phyloP scores from a whole-genome alignment of 2,888 invertebrate species.

The Caenorhabditis virilis region DNA sequence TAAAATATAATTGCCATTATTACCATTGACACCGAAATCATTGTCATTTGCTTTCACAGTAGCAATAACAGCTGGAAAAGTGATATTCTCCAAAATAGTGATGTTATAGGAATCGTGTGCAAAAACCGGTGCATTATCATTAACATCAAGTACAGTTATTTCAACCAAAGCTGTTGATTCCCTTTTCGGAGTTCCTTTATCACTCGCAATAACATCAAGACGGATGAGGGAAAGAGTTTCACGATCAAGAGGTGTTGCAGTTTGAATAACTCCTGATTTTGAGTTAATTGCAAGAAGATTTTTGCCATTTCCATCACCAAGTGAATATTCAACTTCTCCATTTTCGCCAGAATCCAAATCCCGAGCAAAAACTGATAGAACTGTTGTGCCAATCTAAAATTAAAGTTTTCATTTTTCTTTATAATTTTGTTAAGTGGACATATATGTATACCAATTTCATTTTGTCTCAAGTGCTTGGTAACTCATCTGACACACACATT shows the following conservation, averaged over 20 bases:
- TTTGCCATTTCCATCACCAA: slow-evolving; percentile 50
- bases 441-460: no score
- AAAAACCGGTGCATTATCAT: slow-evolving; percentile 67
- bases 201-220: slow-evolving; percentile 66
- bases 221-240: slow-evolving; percentile 72
- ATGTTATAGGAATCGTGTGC: slow-evolving; percentile 54
- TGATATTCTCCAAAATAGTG: slow-evolving; percentile 80
- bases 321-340: slow-evolving; percentile 73
- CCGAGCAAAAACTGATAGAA: slow-evolving; percentile 75
- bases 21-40: slow-evolving; percentile 87
- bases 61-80: slow-evolving; percentile 82
- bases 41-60: slow-evolving; percentile 81
- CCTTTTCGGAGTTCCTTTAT: slow-evolving; percentile 57
- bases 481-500: neutral
- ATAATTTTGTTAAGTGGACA: no score
- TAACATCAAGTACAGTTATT: slow-evolving; percentile 62
- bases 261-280: slow-evolving; percentile 90
- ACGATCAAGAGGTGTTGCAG: slow-evolving; percentile 83
- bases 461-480: no score
- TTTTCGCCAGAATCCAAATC: slow-evolving; percentile 89
- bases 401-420: neutral
- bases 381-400: slow-evolving; percentile 64
- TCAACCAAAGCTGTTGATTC: slow-evolving; percentile 58
- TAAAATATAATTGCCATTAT: neutral
- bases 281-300: slow-evolving; percentile 82